A percentile compares a stretch with the other conserved stretches of the same genome.
phyloP scores from a whole-genome alignment of 2,113 vertebrate genomes.

The Marmota flaviventris region DNA sequence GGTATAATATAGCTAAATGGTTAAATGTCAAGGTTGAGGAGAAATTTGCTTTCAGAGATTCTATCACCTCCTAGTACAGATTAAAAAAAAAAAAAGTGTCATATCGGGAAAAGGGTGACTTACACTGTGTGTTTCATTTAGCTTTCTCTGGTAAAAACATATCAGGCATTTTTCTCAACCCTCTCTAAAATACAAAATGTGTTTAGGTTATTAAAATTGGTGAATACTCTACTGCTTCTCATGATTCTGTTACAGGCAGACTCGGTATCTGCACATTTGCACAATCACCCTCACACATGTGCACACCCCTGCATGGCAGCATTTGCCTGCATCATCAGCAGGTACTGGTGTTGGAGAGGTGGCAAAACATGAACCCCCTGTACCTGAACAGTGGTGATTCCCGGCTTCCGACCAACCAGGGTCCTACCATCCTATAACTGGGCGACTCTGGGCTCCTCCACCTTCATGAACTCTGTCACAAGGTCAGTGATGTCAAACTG shows the following conservation, averaged over 20 bases:
- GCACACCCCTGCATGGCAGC: rapidly evolving
- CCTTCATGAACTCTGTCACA: slow-evolving; percentile 95
- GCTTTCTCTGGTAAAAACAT: not conserved
- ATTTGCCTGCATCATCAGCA: not conserved
- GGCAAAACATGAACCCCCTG: rapidly evolving
- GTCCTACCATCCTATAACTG: slow-evolving; percentile 92
- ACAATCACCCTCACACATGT: not conserved
- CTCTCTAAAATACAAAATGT: not conserved
- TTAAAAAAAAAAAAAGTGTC: no score
- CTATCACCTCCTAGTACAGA: no score
- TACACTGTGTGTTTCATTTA: not conserved
- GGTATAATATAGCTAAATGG: not conserved
- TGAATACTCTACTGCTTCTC: not conserved
- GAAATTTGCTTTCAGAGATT: not conserved
- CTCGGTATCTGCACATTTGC: no score
- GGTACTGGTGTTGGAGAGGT: rapidly evolving
- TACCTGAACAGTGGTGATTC: slow-evolving; percentile 97
- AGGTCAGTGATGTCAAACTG: slow-evolving; percentile 97
- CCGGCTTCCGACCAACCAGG: slow-evolving; percentile 93
- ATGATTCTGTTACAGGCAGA: not conserved
- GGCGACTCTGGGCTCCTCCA: slow-evolving; percentile 94
- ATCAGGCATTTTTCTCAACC: not conserved
- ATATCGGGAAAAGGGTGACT: rapidly evolving
- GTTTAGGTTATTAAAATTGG: not conserved
- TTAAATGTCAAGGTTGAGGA: not conserved